These are phyloP conservation scores for Lepidocolaptes lacrymiger DNA, from an alignment of 2,797 vertebrate species.

Conservation along the genomic window DNA sequence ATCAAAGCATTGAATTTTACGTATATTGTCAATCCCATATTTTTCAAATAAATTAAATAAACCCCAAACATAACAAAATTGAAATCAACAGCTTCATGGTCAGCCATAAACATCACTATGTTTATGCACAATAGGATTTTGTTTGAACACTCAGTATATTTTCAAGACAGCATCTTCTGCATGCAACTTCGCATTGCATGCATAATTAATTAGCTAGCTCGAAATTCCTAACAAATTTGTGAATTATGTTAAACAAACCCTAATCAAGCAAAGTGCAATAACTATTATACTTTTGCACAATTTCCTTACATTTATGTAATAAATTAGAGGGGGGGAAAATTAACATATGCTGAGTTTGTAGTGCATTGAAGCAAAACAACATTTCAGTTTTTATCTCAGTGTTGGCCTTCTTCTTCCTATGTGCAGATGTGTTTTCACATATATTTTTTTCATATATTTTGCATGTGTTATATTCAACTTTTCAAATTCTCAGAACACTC, in stretches of 20 bases:
- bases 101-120: not conserved
- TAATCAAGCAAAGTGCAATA: not conserved
- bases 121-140: not conserved
- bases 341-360: not conserved
- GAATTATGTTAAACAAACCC: not conserved
- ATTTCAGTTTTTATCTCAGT: not conserved
- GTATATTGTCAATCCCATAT: not conserved
- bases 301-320: not conserved
- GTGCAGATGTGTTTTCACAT: not conserved
- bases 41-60: not conserved
- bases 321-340: not conserved
- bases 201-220: conserved; percentile 18
- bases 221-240: not conserved
- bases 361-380: not conserved
- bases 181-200: not conserved
- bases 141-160: not conserved
- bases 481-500: not conserved
- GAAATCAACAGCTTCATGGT: not conserved
- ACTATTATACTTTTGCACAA: not conserved
- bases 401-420: not conserved
- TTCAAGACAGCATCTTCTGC: not conserved
- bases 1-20: not conserved
- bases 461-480: not conserved
- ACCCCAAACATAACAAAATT: not conserved
- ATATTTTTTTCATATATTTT: not conserved